Percentiles rank a stretch among this genome's conserved stretches.
These are phyloP conservation scores for Anthonomus grandis DNA, from an alignment of 1,140 invertebrate genomes.

Conservation along the genomic window DNA sequence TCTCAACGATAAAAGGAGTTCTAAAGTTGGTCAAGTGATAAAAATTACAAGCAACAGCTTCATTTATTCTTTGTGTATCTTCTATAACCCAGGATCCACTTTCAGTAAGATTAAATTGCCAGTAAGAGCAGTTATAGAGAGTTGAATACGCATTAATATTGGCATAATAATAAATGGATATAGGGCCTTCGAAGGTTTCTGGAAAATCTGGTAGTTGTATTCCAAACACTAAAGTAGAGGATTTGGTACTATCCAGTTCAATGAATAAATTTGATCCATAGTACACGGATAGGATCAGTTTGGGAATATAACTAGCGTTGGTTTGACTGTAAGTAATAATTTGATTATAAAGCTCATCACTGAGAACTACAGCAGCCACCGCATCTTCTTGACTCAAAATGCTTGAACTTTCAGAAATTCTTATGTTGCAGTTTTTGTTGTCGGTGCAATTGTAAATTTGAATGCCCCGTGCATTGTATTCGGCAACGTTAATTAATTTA, in stretches of 20 bases:
- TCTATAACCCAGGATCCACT: slow-evolving; percentile 2
- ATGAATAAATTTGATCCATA: slow-evolving; percentile 20
- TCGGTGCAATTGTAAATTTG: slow-evolving; percentile 6
- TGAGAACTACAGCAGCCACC: slow-evolving; percentile 8
- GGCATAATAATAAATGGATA: slow-evolving; percentile 12
- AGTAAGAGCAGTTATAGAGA: slow-evolving; percentile 24
- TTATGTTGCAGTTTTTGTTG: neutral
- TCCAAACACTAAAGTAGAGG: slow-evolving; percentile 15
- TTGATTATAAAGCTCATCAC: slow-evolving; percentile 9
- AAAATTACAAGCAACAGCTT: slow-evolving; percentile 11
- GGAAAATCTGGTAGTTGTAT: slow-evolving; percentile 11
- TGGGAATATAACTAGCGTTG: slow-evolving; percentile 8
- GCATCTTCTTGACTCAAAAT: neutral
- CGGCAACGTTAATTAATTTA: neutral
- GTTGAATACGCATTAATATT: neutral
- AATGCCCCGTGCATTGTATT: slow-evolving; percentile 4
- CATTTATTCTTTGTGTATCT: neutral
- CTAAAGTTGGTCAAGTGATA: slow-evolving; percentile 22
- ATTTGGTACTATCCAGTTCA: neutral
- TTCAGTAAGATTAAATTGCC: slow-evolving; percentile 9
- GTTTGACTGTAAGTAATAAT: slow-evolving; percentile 1
- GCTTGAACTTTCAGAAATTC: neutral
- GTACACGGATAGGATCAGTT: slow-evolving; percentile 14
- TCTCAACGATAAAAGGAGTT: too few species aligned
- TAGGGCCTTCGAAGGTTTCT: slow-evolving; percentile 9